Evolutionary conservation across 2,113 vertebrate genomes (phyloP).

Genomic region (Platysternon megacephalum): DNA sequence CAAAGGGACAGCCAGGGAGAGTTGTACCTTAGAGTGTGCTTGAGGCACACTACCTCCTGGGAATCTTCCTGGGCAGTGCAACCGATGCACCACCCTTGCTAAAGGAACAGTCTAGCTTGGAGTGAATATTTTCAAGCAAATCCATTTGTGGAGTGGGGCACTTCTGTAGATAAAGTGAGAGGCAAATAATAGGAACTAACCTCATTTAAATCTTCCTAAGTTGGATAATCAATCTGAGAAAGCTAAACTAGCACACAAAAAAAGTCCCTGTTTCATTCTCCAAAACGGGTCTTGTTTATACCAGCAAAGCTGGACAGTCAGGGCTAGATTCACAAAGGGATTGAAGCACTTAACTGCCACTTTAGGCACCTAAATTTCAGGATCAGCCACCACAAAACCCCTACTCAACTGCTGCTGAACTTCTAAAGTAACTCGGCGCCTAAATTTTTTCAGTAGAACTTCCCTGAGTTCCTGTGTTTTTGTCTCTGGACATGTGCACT

Average conservation of each 20-base stretch:
- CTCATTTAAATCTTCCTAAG: neutral
- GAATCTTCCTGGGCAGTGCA: neutral
- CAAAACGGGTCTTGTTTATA: neutral
- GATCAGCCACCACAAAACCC: no score
- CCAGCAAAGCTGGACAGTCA: neutral
- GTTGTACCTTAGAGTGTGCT: no score
- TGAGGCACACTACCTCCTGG: neutral
- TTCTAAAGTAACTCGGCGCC: no score
- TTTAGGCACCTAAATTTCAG: no score
- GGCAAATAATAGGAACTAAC: neutral
- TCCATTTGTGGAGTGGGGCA: neutral
- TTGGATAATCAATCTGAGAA: neutral
- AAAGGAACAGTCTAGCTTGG: neutral
- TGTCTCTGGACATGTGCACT: no score
- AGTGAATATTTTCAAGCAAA: neutral
- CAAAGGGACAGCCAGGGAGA: neutral
- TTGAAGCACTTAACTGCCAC: no score
- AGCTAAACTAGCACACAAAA: neutral
- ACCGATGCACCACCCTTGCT: rapidly evolving
- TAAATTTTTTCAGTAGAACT: no score
- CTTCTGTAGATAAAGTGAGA: neutral
- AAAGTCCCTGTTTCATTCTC: neutral
- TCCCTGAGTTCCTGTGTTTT: no score
- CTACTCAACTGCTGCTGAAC: no score
- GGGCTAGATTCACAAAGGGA: no score